These are phyloP conservation scores for Rhynchomys soricoides DNA, from an alignment of 2,113 vertebrate genomes.

Conservation along the genomic window DNA sequence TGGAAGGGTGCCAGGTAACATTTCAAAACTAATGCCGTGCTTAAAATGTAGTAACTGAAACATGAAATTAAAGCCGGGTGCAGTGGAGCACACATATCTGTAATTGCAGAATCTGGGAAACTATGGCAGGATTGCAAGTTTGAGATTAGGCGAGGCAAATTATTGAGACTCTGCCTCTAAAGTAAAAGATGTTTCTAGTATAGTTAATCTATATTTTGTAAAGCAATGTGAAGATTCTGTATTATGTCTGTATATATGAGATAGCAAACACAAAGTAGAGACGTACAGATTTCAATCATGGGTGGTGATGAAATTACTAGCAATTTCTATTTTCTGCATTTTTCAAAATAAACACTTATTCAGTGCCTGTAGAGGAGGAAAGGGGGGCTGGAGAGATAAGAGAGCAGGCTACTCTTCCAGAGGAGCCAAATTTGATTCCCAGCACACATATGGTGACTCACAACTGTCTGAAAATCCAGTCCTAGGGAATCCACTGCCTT, in stretches of 20 bases:
- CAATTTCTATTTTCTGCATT: constrained; percentile 57
- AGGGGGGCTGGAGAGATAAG: not conserved
- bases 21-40: constrained; percentile 15
- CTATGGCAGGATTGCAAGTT: not conserved
- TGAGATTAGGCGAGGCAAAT: not conserved
- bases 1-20: not conserved
- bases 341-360: constrained; percentile 32
- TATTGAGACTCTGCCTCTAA: not conserved
- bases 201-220: constrained; percentile 23
- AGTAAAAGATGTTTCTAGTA: not conserved
- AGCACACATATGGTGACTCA: not conserved
- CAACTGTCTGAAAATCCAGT: not conserved
- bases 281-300: not conserved
- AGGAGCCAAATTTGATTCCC: not conserved
- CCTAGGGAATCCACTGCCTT: not conserved
- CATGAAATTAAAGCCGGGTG: not conserved
- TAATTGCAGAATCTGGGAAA: not conserved
- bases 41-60: constrained; percentile 57
- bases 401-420: not conserved
- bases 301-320: not conserved
- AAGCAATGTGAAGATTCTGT: constrained; percentile 7
- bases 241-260: not conserved
- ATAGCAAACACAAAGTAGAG: not conserved
- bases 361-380: not conserved
- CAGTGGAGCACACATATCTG: not conserved